A percentile compares a stretch with the other conserved stretches of the same genome.
Conservation (phyloP, 2,888 invertebrate genomes). For the Hemicrepidius hirtus region DNA sequence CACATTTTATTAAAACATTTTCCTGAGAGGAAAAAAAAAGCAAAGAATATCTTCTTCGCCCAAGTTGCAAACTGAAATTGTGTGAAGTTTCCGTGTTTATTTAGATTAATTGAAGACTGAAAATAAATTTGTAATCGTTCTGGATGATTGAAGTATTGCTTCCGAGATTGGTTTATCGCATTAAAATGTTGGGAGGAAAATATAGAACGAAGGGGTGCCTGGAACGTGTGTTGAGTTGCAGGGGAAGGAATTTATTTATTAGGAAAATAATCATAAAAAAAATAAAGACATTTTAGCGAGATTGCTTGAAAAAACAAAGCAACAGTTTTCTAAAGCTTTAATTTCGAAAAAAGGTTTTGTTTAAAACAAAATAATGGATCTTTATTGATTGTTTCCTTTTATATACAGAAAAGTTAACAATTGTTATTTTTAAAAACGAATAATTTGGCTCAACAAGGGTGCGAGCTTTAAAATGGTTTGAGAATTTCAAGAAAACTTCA, state of each 20-base stretch:
- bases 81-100: conserved; percentile 27
- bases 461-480: too few relatives aligned
- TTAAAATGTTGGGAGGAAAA: neutral
- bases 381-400: too few relatives aligned
- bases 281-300: neutral
- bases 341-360: too few relatives aligned
- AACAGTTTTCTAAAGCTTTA: too few relatives aligned
- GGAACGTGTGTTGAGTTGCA: too few relatives aligned
- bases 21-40: neutral
- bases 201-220: too few relatives aligned
- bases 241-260: neutral
- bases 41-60: neutral
- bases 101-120: conserved; percentile 18
- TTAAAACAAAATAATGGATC: too few relatives aligned
- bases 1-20: neutral
- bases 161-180: conserved; percentile 13
- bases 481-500: too few relatives aligned
- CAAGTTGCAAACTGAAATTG: conserved; percentile 8
- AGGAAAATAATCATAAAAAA: neutral
- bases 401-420: too few relatives aligned
- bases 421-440: too few relatives aligned
- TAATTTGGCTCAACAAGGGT: too few relatives aligned
- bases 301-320: neutral
- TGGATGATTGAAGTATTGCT: conserved; percentile 13
- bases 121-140: conserved; percentile 13